phyloP scores from a whole-genome alignment of 1,140 invertebrate species.

The Caenorhabditis remanei region DNA sequence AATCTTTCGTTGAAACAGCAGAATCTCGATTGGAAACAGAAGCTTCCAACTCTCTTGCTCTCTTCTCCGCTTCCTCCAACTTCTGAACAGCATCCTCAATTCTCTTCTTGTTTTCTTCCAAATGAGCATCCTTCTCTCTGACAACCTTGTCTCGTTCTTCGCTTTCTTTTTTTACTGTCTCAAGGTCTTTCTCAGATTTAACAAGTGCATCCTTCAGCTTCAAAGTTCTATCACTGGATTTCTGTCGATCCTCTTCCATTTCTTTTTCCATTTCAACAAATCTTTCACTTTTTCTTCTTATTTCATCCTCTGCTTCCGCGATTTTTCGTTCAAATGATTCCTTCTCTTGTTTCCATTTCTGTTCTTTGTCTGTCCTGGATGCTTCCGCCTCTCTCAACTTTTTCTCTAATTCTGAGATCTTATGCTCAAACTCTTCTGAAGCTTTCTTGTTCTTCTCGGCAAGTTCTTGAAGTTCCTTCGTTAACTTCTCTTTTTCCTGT shows the following conservation, averaged over 20 bases:
- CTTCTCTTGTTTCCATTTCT: conserved; percentile 52
- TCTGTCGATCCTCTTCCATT: conserved; percentile 54
- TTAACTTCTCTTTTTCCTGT: conserved; percentile 51
- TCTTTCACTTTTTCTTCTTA: conserved; percentile 53
- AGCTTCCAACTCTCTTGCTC: conserved; percentile 55
- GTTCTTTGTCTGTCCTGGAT: neutral
- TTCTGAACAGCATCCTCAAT: conserved; percentile 59
- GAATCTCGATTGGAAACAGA: conserved; percentile 13
- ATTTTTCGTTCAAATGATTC: conserved; percentile 38
- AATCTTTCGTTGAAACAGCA: conserved; percentile 4
- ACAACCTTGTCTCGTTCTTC: conserved; percentile 44
- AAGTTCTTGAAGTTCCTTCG: neutral
- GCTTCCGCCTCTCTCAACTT: conserved; percentile 52
- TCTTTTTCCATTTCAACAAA: conserved; percentile 61
- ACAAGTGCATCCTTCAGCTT: conserved; percentile 59
- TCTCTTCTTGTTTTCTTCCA: conserved; percentile 54
- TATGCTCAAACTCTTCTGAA: conserved; percentile 42
- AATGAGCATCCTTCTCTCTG: conserved; percentile 57
- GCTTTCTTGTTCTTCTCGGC: neutral
- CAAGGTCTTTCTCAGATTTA: neutral
- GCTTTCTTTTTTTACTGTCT: conserved; percentile 11
- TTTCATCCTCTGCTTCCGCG: conserved; percentile 55
- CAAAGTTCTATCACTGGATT: conserved; percentile 14
- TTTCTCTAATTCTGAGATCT: conserved; percentile 38
- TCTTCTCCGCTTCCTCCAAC: conserved; percentile 60